Evolutionary conservation across 2,113 vertebrate genomes (phyloP), one percentile per base, ranked within the genome.

Genomic region (Phylloscopus trochilus): DNA sequence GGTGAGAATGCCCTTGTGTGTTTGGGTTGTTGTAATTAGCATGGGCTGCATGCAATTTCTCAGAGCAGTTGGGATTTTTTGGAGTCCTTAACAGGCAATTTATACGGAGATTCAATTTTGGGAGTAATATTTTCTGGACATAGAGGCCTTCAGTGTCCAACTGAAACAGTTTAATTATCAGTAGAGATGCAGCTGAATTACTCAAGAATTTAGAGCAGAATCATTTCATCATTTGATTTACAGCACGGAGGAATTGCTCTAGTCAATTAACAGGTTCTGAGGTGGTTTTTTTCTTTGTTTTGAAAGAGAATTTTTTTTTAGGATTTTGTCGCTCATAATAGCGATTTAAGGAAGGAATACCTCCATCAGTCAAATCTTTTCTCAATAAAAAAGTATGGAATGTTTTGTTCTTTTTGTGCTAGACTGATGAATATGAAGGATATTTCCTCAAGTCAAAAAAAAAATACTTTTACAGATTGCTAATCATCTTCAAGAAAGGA

Each of bases 41-140:
- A 46, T 0, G 3, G 15, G 41, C 49, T 83, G 28, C 3, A 16
- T 55, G 64, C 13, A n/a, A 18, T 60, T 89, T 27, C 41, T 75
- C 8, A 2, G 11, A 17, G 18, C 3, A 27, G 15, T 20, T 3
- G 1, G 18, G 4, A 9, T 3, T 91, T 66, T 66, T 23, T 5
- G 20, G 11, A 31, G 19, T 43, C 18, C 28, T 84, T n/a, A 66
- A 33, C 5, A 75, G 9, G 26, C 22, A 11, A 14, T 51, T 82
- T 53, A 20, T 20, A 23, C n/a, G 26, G 83, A 90, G 11, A 77
- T 21, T 12, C 11, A 52, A 6, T 70, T 75, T 63, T 75, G 8
- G 60, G 26, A 84, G 9, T 30, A 77, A 62, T 11, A 5, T 67
- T 52, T 49, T 70, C 53, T 67, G 8, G 7, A 63, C 2, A 2